These are phyloP conservation scores for Neocrepidodera transversa DNA, from an alignment of 2,888 invertebrate genomes.

Conservation along the genomic window DNA sequence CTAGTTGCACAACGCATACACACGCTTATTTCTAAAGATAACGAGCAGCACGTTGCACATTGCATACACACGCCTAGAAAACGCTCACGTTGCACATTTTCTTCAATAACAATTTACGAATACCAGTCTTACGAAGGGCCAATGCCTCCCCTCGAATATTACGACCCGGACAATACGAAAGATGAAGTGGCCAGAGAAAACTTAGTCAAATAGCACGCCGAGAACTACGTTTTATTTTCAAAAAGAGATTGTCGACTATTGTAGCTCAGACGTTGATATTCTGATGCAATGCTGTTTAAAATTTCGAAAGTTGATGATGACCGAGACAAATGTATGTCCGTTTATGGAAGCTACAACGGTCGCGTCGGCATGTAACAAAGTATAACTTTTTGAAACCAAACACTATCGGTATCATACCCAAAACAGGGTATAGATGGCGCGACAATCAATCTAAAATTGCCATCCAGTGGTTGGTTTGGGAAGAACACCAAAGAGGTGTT, in stretches of 20 bases:
- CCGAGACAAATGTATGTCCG: constrained; percentile 26
- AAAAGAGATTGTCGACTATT: constrained; percentile 44
- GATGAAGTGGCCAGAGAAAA: constrained; percentile 3
- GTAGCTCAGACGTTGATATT: constrained; percentile 40
- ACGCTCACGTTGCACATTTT: too few relatives aligned
- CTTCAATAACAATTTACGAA: too few relatives aligned
- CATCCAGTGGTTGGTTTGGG: constrained; percentile 34
- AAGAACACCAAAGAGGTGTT: constrained; percentile 26
- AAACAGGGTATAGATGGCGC: constrained; percentile 43
- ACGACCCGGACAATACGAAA: constrained; percentile 5
- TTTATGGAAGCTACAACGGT: constrained; percentile 45
- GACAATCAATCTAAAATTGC: constrained; percentile 29
- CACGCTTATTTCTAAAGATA: too few relatives aligned
- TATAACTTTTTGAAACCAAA: constrained; percentile 45
- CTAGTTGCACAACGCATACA: too few relatives aligned
- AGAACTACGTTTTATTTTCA: constrained; percentile 46
- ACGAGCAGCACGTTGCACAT: too few relatives aligned
- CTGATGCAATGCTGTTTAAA: constrained; percentile 14
- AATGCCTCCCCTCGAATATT: constrained; percentile 8
- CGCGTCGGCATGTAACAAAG: constrained; percentile 43
- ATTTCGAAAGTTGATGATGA: constrained; percentile 19
- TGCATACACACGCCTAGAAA: too few relatives aligned
- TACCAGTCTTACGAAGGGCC: background rate
- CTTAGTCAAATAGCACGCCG: constrained; percentile 30
- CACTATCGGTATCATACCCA: constrained; percentile 47